Conservation (phyloP, 2,888 invertebrate genomes). For the Crossocerus cetratus region DNA sequence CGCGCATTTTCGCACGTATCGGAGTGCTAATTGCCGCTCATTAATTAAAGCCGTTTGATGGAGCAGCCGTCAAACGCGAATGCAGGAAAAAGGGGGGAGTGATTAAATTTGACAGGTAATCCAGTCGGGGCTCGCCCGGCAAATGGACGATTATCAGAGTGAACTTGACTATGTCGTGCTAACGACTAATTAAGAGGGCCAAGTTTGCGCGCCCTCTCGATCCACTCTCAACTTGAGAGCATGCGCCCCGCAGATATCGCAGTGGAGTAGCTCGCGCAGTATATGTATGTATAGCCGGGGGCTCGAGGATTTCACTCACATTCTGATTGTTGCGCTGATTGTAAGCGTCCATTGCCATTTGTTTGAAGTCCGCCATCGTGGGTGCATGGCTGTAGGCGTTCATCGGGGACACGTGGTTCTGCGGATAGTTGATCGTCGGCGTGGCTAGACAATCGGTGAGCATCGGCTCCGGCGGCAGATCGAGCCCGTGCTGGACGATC, state of each 20-base stretch:
- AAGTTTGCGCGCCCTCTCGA: not conserved
- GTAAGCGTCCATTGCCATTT: constrained; percentile 74
- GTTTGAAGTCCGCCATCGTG: constrained; percentile 73
- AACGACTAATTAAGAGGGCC: not conserved
- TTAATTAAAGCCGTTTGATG: constrained; percentile 38
- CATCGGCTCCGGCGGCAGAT: constrained; percentile 66
- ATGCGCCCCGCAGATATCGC: too few relatives aligned
- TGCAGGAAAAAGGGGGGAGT: constrained; percentile 27
- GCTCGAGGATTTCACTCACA: constrained; percentile 55
- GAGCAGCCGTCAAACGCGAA: constrained; percentile 28
- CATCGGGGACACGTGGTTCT: constrained; percentile 59
- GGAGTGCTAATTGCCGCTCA: constrained; percentile 41
- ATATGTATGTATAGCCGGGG: too few relatives aligned
- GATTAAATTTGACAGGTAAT: constrained; percentile 33
- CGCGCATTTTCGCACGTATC: not conserved
- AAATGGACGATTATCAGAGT: constrained; percentile 28
- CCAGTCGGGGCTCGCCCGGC: constrained; percentile 32
- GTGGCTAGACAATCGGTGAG: constrained; percentile 62
- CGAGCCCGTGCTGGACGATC: constrained; percentile 67
- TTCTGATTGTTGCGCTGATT: constrained; percentile 73
- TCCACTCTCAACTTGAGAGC: too few relatives aligned
- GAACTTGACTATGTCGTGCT: constrained; percentile 18
- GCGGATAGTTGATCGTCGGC: constrained; percentile 61
- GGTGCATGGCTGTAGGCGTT: constrained; percentile 67
- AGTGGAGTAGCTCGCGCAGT: too few relatives aligned